Evolutionary conservation across 2,797 vertebrate genomes (phyloP), one percentile per base, ranked within the genome.

Genomic region (Phyllotis vaccarum): DNA sequence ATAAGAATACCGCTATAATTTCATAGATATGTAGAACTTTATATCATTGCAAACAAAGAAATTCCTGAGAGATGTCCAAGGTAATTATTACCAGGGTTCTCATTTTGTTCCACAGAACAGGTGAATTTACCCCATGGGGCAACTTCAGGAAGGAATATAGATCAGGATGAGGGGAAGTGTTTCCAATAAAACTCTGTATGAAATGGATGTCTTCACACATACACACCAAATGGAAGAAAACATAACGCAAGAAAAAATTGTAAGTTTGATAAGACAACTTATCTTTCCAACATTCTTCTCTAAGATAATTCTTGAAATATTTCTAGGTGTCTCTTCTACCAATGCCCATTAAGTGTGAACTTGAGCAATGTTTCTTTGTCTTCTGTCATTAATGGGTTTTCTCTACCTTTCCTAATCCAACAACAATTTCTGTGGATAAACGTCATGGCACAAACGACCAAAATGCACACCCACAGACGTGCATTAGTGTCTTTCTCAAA

Each of bases 61-160:
- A n/a, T 90, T 11, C 82, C 72, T 43, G 66, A 79, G 82, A 91
- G 49, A 79, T 46, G n/a, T 75, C 24, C 54, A 93, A 14, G 12
- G 34, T 43, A 87, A 85, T 85, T 85, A 80, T 72, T 72, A 85
- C 54, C 34, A 40, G 31, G 37, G 58, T 58, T 70, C 40, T 78
- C 89, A 14, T 81, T 64, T 22, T 76, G 9, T 58, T 56, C 13
- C 7, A 74, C n/a, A 66, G 31, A 66, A 85, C 11, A 91, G 82
- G 31, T 40, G 12, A 74, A 62, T 89, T 94, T 12, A 54, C 95
- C 95, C 64, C 62, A 91, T 85, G 83, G 21, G 93, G 34, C 70
- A 68, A 2, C 34, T 85, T 68, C 17, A 16, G 17, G 8, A n/a
- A 13, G 29, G 66, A 54, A 37, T 86, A 54, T 56, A 40, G 16